A percentile compares a stretch with the other conserved stretches of the same genome.
Conservation (phyloP, 2,797 vertebrate species). For the Ptychadena robeensis region DNA sequence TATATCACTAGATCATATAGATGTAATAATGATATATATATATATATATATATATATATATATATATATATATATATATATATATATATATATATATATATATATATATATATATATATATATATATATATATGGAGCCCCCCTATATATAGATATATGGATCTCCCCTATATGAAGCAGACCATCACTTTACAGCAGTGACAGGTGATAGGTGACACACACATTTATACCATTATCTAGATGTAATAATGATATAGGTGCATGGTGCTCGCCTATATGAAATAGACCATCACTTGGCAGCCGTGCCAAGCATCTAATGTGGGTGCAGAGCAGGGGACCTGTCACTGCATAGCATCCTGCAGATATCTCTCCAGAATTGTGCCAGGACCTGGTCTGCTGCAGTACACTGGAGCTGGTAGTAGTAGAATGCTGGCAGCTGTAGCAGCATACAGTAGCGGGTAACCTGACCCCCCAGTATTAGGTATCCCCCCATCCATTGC, state of each 20-base stretch:
- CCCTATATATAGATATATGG: background rate
- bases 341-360: conserved; percentile 46
- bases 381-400: conserved; percentile 29
- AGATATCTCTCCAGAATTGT: conserved; percentile 34
- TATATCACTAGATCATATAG: no score
- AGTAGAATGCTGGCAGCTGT: conserved; percentile 22
- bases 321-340: background rate
- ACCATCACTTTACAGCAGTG: background rate
- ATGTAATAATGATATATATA: background rate
- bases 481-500: conserved; percentile 17
- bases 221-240: no score
- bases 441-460: conserved; percentile 23
- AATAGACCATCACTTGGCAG: no score
- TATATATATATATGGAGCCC: no score
- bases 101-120: background rate
- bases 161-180: no score
- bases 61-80: background rate
- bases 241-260: no score
- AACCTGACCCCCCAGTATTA: conserved; percentile 44
- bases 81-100: background rate
- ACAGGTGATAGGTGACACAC: no score
- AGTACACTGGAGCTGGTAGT: background rate
- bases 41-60: background rate
- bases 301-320: no score
- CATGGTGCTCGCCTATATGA: no score